phyloP scores from a whole-genome alignment of 2,797 vertebrate species.

The Luscinia luscinia region DNA sequence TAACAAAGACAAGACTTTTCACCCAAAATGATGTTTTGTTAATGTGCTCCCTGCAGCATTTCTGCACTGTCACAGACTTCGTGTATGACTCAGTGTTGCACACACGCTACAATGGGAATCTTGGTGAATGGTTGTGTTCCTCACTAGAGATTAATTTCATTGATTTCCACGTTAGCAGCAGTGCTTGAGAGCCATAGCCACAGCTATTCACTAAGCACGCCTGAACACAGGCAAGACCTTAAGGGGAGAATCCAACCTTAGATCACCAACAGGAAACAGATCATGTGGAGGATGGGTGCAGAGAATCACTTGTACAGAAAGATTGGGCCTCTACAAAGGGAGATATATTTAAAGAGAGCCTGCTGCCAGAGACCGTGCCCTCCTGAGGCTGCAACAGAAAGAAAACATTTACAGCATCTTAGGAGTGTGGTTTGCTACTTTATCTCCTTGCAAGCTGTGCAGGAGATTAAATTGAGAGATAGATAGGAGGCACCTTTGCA shows the following conservation, averaged over 20 bases:
- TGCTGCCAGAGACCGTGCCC: not conserved
- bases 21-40: not conserved
- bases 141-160: not conserved
- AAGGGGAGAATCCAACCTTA: not conserved
- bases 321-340: not conserved
- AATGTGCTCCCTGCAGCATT: not conserved
- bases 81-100: not conserved
- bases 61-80: not conserved
- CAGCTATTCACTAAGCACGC: not conserved
- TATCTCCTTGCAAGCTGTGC: not conserved
- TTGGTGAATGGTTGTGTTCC: not conserved
- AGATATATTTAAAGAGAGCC: not conserved
- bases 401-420: not conserved
- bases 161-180: not conserved
- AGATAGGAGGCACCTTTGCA: not conserved
- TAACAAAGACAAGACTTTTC: not conserved
- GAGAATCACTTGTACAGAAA: not conserved
- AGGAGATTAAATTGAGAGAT: not conserved
- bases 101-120: not conserved
- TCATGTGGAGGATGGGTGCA: not conserved
- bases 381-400: not conserved
- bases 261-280: no score
- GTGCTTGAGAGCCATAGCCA: not conserved
- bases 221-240: not conserved
- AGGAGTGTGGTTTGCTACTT: not conserved